These are phyloP conservation scores for Typhlichthys eigenmanni DNA, from an alignment of 2,797 vertebrate species.

Conservation along the genomic window DNA sequence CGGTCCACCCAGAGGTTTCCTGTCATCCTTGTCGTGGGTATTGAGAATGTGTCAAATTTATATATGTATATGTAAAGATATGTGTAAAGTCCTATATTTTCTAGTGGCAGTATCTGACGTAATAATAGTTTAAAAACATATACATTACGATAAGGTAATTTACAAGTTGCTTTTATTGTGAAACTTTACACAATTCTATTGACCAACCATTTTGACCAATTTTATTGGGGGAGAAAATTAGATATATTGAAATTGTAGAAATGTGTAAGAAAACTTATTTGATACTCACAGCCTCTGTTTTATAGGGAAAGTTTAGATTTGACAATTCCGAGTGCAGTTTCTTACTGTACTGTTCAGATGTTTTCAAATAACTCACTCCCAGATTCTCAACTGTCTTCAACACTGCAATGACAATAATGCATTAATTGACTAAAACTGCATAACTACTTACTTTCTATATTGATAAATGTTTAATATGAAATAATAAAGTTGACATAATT, in stretches of 20 bases:
- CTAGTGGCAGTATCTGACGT: no score
- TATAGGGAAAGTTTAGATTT: conserved; percentile 83
- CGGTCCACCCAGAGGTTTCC: conserved; percentile 45
- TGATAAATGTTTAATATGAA: no score
- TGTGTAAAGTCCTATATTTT: no score
- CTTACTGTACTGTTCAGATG: conserved; percentile 65
- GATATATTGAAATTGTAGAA: neutral
- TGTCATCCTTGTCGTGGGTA: conserved; percentile 59
- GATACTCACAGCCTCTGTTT: conserved; percentile 69
- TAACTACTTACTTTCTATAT: no score
- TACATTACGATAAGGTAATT: no score
- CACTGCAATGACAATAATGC: conserved; percentile 71
- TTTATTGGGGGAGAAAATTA: no score
- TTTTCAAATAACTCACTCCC: conserved; percentile 84
- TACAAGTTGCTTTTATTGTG: no score
- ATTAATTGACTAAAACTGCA: neutral
- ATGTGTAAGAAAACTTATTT: neutral
- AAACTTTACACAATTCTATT: no score
- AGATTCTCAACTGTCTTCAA: conserved; percentile 90
- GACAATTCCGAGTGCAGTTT: conserved; percentile 78
- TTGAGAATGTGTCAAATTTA: neutral
- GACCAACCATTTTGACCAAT: no score
- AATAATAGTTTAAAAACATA: no score
- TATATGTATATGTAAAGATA: no score
- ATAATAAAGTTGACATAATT: no score